Base-by-base conservation (phyloP, 1,140 invertebrate species). In the Listronotus bonariensis region DNA sequence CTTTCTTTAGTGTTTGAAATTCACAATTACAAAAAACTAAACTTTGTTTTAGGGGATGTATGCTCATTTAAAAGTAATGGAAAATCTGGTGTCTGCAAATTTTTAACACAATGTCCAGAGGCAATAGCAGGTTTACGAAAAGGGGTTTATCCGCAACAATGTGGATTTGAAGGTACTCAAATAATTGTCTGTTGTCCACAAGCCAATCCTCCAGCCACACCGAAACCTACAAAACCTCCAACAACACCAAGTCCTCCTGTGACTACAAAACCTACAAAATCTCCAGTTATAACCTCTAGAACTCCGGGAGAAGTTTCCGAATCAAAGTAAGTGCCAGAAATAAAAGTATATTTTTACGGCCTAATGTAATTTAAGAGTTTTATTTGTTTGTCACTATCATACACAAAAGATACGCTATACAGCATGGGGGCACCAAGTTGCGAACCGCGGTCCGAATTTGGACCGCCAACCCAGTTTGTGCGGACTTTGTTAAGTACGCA, bases 101-200 rank as follows among this genome's bases (percentile, higher is more conserved):
- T 58, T 9, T 12, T 73, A 8, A 32, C 15, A 3, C 31, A 67
- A 40, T 74, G 73, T 48, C 55, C 62, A 46, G 34, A 49, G 15
- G 73, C 71, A 17, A 67, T 58, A 31, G 64, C 49, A 3, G 62
- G 62, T n/a, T 6, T 73, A 17, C 31, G 56, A 45, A 57, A 67
- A 53, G 42, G 65, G 18, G 42, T 54, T 34, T 68, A 48, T 60
- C 73, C 73, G 10, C 40, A 71, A 54, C 60, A 34, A 12, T 75
- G 74, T 56, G 71, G 68, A 8, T 75, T 71, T 58, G 34, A 61
- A 51, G 68, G 67, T 36, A 66, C 55, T 3, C 36, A 61, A 49
- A 54, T 69, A 36, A 70, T 74, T 26, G 71, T 74, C n/a, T 75
- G 74, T 59, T 75, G 74, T 67, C 38, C 32, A 34, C 14, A 60